These are phyloP conservation scores for Chalcis sispes DNA, from an alignment of 2,888 invertebrate genomes.

Conservation along the genomic window DNA sequence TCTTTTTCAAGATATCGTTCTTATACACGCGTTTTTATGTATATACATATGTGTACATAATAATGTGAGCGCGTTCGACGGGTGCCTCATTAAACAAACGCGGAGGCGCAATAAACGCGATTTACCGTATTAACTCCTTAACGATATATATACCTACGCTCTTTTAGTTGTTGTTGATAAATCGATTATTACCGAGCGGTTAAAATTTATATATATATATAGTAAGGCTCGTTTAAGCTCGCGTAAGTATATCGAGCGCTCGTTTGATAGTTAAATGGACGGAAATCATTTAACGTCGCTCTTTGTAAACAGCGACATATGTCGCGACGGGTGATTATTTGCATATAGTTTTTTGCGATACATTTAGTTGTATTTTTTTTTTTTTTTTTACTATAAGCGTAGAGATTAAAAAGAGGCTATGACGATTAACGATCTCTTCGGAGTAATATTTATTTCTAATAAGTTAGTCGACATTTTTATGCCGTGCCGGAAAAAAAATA, in stretches of 20 bases:
- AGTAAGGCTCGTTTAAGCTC: not conserved
- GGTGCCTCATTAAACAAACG: not conserved
- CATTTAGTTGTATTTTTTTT: not conserved
- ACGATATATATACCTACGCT: too few species aligned
- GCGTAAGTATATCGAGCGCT: not conserved
- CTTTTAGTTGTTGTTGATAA: not conserved
- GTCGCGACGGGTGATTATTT: conserved; percentile 8
- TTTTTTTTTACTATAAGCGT: not conserved
- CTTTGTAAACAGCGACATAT: conserved; percentile 20
- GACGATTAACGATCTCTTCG: not conserved
- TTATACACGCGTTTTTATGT: too few species aligned
- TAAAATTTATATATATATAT: too few species aligned
- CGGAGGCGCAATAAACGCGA: not conserved
- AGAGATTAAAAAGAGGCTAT: not conserved
- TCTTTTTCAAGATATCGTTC: conserved; percentile 30
- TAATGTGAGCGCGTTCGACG: not conserved
- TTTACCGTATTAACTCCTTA: not conserved
- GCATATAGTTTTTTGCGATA: conserved; percentile 11
- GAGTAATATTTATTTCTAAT: too few species aligned
- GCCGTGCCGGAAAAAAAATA: not conserved
- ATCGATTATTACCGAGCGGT: too few species aligned
- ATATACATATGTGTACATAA: too few species aligned
- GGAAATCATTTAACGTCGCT: conserved; percentile 29
- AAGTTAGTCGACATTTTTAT: too few species aligned
- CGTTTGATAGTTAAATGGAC: conserved; percentile 18